These are phyloP conservation scores for Perithous albicinctus DNA, from an alignment of 2,888 invertebrate species.

Conservation along the genomic window DNA sequence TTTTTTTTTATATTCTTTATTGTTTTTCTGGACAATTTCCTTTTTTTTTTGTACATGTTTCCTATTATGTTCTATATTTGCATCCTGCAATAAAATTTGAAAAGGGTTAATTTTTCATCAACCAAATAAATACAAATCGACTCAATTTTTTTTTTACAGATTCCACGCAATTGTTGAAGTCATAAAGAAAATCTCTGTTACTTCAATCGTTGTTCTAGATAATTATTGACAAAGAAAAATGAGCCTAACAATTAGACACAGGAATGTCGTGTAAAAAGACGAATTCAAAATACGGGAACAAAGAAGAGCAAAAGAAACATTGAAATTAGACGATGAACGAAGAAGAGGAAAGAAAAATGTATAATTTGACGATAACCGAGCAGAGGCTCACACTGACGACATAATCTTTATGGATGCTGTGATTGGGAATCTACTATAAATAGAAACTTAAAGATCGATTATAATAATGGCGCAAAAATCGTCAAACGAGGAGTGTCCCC, in stretches of 20 bases:
- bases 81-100: too few relatives aligned
- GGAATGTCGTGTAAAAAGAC: not conserved
- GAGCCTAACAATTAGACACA: not conserved
- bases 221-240: not conserved
- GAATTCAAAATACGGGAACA: not conserved
- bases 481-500: slow-evolving; percentile 85
- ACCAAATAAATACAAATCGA: too few relatives aligned
- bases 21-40: too few relatives aligned
- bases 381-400: slow-evolving; percentile 29
- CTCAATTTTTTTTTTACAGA: not conserved
- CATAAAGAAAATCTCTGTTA: not conserved
- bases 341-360: slow-evolving; percentile 40
- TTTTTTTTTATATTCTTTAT: too few relatives aligned
- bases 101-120: too few relatives aligned
- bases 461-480: slow-evolving; percentile 65
- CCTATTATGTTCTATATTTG: too few relatives aligned
- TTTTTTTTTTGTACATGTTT: too few relatives aligned
- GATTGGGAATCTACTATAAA: slow-evolving; percentile 3
- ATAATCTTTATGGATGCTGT: slow-evolving; percentile 32
- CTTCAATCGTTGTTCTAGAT: not conserved
- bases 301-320: not conserved
- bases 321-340: slow-evolving; percentile 26
- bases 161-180: not conserved
- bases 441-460: not conserved
- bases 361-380: slow-evolving; percentile 5